Evolutionary conservation across 2,113 vertebrate genomes (phyloP).

Genomic region (Pelmatolapia mariae): DNA sequence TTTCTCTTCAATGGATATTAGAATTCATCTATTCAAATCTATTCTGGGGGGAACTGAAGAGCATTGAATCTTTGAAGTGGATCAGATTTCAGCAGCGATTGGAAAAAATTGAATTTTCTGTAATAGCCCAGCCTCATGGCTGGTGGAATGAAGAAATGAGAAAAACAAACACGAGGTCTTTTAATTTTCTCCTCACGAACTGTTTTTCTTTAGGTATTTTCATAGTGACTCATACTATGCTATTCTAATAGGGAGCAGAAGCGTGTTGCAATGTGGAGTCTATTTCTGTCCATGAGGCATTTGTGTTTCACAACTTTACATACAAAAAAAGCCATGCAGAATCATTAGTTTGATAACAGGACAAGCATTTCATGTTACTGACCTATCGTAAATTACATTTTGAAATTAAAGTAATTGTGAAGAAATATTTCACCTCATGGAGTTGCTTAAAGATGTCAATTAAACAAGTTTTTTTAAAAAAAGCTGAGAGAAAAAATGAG

Average conservation of each 20-base stretch:
- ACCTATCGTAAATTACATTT: fast-evolving
- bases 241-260: neutral
- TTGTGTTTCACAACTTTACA: neutral
- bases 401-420: fast-evolving
- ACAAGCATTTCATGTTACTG: neutral
- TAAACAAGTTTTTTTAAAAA: neutral
- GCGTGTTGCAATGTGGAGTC: neutral
- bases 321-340: neutral
- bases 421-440: neutral
- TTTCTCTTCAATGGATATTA: slow-evolving; percentile 52
- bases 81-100: slow-evolving; percentile 48
- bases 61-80: slow-evolving; percentile 52
- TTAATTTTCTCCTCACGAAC: neutral
- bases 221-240: neutral
- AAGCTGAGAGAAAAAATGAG: neutral
- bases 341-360: neutral
- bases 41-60: slow-evolving; percentile 36
- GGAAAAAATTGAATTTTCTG: slow-evolving; percentile 28
- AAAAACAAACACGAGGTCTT: slow-evolving; percentile 29
- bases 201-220: neutral
- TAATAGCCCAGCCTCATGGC: neutral
- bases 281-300: neutral
- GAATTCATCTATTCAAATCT: slow-evolving; percentile 69
- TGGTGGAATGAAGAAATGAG: slow-evolving; percentile 6
- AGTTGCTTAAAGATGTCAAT: neutral